Evolutionary conservation across 2,888 invertebrate species (phyloP).

Genomic region (Alviniconcha strummeri): DNA sequence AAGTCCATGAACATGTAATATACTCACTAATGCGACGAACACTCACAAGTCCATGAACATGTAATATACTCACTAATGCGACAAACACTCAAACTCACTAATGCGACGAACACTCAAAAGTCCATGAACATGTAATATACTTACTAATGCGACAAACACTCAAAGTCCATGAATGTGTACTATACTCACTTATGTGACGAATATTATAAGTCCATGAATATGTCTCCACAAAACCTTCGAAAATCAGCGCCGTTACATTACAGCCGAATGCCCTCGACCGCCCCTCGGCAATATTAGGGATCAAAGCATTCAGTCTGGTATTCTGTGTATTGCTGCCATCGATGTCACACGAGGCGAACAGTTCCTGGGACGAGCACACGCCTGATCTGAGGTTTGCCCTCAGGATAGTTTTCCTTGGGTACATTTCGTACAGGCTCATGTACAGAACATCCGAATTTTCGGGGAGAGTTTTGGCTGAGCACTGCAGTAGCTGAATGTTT

Average conservation of each 20-base stretch:
- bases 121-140: no score
- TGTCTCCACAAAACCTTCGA: background rate
- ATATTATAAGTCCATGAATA: background rate
- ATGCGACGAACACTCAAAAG: no score
- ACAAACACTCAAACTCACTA: background rate
- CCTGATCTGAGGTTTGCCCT: background rate
- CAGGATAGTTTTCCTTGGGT: background rate
- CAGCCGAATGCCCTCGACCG: conserved; percentile 5
- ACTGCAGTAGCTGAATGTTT: conserved; percentile 1
- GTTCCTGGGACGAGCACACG: background rate
- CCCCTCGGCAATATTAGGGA: background rate
- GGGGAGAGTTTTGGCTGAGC: background rate
- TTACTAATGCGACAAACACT: no score
- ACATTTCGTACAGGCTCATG: background rate
- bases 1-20: no score
- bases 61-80: background rate
- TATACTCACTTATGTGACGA: background rate
- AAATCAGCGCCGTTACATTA: background rate
- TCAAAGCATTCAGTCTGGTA: background rate
- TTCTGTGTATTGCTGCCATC: background rate
- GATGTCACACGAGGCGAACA: conserved; percentile 3
- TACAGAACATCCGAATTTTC: background rate
- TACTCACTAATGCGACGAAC: no score
- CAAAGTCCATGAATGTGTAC: background rate
- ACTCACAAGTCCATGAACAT: no score